Conservation (phyloP, 2,888 invertebrate genomes). For the Toxonevra muliebris region DNA sequence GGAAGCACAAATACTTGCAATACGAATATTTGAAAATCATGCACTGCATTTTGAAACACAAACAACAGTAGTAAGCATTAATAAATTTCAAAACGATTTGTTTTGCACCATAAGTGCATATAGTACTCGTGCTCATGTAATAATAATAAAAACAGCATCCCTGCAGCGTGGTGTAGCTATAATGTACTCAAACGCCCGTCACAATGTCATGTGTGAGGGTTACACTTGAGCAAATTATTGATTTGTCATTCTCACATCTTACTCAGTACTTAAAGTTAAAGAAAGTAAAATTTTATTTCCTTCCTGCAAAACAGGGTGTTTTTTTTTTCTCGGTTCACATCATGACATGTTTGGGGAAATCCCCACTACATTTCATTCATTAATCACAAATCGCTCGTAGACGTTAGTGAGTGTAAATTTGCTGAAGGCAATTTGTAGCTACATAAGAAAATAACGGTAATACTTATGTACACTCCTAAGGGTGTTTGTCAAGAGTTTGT, state of each 20-base stretch:
- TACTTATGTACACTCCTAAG: background rate
- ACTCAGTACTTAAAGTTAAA: too few species aligned
- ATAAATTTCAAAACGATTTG: too few species aligned
- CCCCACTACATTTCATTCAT: background rate
- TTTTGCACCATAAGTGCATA: too few species aligned
- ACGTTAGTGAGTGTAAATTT: conserved; percentile 4
- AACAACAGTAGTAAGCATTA: too few species aligned
- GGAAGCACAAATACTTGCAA: too few species aligned
- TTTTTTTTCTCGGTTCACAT: too few species aligned
- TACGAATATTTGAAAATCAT: too few species aligned
- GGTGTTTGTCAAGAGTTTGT: background rate
- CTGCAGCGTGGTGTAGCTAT: background rate
- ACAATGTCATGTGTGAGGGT: conserved; percentile 7
- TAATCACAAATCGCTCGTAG: background rate
- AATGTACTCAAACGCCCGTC: background rate
- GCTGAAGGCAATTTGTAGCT: conserved; percentile 18
- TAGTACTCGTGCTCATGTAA: too few species aligned
- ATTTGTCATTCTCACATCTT: background rate
- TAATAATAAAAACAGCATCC: too few species aligned
- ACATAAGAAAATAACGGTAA: conserved; percentile 16
- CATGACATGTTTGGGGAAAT: background rate
- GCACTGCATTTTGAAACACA: too few species aligned
- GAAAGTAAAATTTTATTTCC: too few species aligned
- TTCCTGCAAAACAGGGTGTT: too few species aligned
- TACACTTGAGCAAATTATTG: conserved; percentile 14